Conservation (phyloP, 2,797 vertebrate species). For the Rhabdophis nuchalis region DNA sequence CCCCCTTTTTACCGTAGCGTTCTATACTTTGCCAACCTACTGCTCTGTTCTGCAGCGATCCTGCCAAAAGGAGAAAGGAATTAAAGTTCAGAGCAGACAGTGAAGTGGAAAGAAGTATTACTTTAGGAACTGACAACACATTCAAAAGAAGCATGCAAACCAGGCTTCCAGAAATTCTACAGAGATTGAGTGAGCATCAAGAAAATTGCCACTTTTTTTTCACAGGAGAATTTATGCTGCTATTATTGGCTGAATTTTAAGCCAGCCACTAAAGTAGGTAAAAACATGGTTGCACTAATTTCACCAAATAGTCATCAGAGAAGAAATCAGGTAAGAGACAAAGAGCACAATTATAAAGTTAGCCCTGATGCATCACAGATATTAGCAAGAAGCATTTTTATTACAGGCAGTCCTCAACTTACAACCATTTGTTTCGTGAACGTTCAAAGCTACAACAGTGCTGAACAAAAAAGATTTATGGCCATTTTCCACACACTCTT, state of each 20-base stretch:
- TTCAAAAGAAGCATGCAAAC: slow-evolving; percentile 51
- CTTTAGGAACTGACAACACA: slow-evolving; percentile 45
- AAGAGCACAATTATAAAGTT: slow-evolving; percentile 49
- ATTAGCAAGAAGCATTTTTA: slow-evolving; percentile 39
- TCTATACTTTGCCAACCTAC: slow-evolving; percentile 99
- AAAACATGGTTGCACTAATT: neutral
- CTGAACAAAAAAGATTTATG: neutral
- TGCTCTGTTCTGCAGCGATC: slow-evolving; percentile 99
- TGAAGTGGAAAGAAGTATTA: slow-evolving; percentile 62
- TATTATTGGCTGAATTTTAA: neutral
- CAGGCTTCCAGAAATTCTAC: slow-evolving; percentile 61
- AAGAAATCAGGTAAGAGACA: slow-evolving; percentile 36
- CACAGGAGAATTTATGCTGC: neutral
- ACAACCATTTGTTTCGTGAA: neutral
- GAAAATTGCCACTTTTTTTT: neutral
- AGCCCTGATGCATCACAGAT: slow-evolving; percentile 24
- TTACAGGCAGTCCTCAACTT: neutral
- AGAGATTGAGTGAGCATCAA: neutral
- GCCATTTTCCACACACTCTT: neutral
- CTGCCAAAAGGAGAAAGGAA: slow-evolving; percentile 86
- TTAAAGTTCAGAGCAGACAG: slow-evolving; percentile 67
- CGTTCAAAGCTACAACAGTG: neutral
- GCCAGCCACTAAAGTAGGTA: neutral
- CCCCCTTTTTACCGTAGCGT: slow-evolving; percentile 90
- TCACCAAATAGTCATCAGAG: slow-evolving; percentile 35